Base-by-base conservation (phyloP, 2,797 vertebrate species). In the Pipistrellus pygmaeus region DNA sequence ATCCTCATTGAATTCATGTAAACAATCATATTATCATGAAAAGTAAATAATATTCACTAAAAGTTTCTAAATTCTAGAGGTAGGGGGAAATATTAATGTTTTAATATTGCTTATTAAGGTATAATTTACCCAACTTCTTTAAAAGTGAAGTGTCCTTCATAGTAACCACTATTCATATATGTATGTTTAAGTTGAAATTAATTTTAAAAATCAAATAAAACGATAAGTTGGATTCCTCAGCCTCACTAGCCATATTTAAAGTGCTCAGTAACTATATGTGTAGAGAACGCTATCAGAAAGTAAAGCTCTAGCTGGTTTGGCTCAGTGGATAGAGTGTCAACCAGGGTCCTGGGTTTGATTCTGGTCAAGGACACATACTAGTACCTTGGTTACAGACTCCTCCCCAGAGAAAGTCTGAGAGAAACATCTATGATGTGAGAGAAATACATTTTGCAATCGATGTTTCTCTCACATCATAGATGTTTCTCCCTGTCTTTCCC, bases 151-250 rank as follows among this genome's bases (percentile, higher is more conserved):
- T 66, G 20, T 66, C n/a, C 64, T 66, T 32, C 0, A 20, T 20
- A 85, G 14, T 89, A 71, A 77, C 30, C 15, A 82, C 20, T 88
- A 76, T n/a, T 13, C 10, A 53, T 13, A 77, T 20, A 5, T 48
- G 15, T 51, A 9, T 86, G 75, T 89, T 90, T 93, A 89, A 68
- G 23, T 80, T 71, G 35, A 73, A 73, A 55, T 66, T 66, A 51
- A 90, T 77, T 77, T 14, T 68, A 92, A 81, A 85, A 75, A 53
- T 27, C 53, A 73, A 51, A 10, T 57, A 81, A 88, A 85, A 69
- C 30, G 35, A 4, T 62, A 88, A 85, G 4, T 62, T 93, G 3
- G 35, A 2, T 21, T 73, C 55, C 41, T 44, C 46, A 53, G 23
- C n/a, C 6, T 88, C 32, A 17, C 21, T 83, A 30, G 0, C 66